Percentiles rank a stretch among this genome's conserved stretches.
Evolutionary conservation across 1,140 invertebrate species (phyloP).

Genomic region (Drosophila mauritiana): DNA sequence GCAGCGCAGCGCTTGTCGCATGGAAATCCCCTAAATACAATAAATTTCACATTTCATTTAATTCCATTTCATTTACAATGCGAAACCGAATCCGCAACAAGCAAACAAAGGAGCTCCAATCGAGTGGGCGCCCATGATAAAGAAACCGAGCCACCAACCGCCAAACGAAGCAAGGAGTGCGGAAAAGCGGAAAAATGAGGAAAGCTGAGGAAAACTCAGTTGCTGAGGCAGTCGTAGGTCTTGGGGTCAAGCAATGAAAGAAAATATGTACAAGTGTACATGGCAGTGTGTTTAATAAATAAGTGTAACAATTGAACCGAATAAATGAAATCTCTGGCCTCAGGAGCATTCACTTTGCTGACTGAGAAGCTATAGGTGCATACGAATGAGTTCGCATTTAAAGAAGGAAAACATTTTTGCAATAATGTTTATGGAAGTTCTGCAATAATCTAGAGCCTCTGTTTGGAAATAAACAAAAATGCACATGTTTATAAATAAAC

Average conservation of each 20-base stretch:
- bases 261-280: slow-evolving; percentile 30
- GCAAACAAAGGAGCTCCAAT: slow-evolving; percentile 60
- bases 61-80: slow-evolving; percentile 82
- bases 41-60: slow-evolving; percentile 82
- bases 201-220: slow-evolving; percentile 16
- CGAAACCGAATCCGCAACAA: slow-evolving; percentile 61
- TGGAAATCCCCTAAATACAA: slow-evolving; percentile 80
- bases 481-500: too few species aligned
- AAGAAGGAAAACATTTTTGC: background rate
- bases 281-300: slow-evolving; percentile 62
- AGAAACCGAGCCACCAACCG: slow-evolving; percentile 26
- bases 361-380: slow-evolving; percentile 22
- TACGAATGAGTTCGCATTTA: background rate
- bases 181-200: slow-evolving; percentile 10
- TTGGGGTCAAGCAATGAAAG: slow-evolving; percentile 37
- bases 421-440: background rate
- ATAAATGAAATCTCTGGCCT: slow-evolving; percentile 68
- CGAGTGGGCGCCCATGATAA: slow-evolving; percentile 53
- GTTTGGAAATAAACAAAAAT: background rate
- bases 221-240: slow-evolving; percentile 6
- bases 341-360: slow-evolving; percentile 21
- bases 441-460: too few species aligned
- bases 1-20: slow-evolving; percentile 47
- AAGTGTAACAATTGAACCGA: slow-evolving; percentile 74
- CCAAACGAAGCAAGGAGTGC: background rate